Evolutionary conservation across 2,888 invertebrate genomes (phyloP), one percentile per base, ranked within the genome.

Genomic region (Poecilus cupreus): DNA sequence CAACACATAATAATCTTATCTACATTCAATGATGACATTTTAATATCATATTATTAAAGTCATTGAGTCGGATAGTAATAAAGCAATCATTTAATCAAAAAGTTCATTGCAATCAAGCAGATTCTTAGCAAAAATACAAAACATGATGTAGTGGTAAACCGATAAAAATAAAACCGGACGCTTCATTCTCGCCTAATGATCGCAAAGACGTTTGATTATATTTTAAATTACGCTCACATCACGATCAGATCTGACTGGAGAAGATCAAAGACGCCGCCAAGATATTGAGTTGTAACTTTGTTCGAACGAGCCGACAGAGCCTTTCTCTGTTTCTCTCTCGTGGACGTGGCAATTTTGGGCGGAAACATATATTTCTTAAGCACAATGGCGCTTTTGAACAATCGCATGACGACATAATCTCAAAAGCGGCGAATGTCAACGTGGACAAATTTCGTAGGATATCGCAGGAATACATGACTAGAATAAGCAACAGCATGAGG

Each of bases 241-340:
- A 64, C 74, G 81, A 81, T 81, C 75, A 64, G 39, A 75, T 81
- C 81, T 46, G 74, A 75, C 57, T 64, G 22, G 18, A 32, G 32
- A 32, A 81, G 75, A 81, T 81, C 81, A 81, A 81, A 81, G 57
- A 60, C 37, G 81, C 81, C 81, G 81, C 13, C 64, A 11, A 13
- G 81, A 75, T 81, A 81, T 81, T 81, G 81, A 81, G 81, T 75
- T 81, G 81, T 81, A 81, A 81, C 81, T 75, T 81, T 81, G 81
- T 81, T 49, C n/a, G 75, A 75, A 81, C 60, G 26, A 81, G 81
- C 75, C 81, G 81, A 43, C 60, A 39, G 32, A 24, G 16, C 5
- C 37, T 18, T 13, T 68, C 64, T 64, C 32, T 32, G 32, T 32
- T 32, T 32, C 43, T 43, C 46, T 72, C 43, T 26, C 20, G 11